phyloP scores from a whole-genome alignment of 2,888 invertebrate genomes.

The Chaetoderma sp. region DNA sequence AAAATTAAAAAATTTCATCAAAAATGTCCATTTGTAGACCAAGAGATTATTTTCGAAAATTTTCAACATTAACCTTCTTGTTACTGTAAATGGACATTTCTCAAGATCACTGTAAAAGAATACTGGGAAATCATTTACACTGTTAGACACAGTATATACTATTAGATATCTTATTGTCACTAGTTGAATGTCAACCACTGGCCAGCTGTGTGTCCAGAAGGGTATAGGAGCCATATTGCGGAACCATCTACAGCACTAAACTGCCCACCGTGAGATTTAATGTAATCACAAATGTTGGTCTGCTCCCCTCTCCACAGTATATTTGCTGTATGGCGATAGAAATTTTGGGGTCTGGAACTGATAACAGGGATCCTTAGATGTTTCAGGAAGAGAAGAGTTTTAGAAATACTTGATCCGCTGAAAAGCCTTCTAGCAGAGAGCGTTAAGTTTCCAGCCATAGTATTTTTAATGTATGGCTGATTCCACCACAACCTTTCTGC shows the following conservation, averaged over 20 bases:
- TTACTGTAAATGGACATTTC: too few species aligned
- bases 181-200: conserved; percentile 22
- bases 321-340: background rate
- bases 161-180: background rate
- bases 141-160: too few species aligned
- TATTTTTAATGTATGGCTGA: background rate
- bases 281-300: background rate
- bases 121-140: too few species aligned
- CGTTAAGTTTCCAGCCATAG: background rate
- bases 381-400: background rate
- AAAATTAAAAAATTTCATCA: too few species aligned
- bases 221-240: conserved; percentile 23
- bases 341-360: background rate
- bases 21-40: too few species aligned
- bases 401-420: background rate
- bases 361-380: background rate
- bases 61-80: background rate
- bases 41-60: too few species aligned
- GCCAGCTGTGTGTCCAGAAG: conserved; percentile 14
- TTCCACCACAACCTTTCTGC: background rate
- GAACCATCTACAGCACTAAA: conserved; percentile 11
- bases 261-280: background rate
- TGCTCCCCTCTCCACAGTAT: background rate
- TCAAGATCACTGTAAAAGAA: too few species aligned
- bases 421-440: background rate